These are phyloP conservation scores for Cochlearius cochlearius DNA, from an alignment of 2,113 vertebrate genomes.

Conservation along the genomic window DNA sequence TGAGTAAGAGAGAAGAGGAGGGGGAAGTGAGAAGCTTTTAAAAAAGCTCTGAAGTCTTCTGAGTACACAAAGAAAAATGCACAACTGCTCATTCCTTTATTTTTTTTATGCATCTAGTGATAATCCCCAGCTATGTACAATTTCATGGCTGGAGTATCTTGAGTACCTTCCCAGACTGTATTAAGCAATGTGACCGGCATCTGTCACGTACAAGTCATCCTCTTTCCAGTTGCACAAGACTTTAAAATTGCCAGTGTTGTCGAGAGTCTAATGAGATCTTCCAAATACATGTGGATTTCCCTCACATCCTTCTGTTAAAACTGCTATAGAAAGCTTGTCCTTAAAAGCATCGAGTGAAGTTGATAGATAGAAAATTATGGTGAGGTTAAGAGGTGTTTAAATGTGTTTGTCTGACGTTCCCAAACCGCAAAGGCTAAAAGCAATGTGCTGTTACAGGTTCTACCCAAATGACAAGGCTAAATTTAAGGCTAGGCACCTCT, in stretches of 20 bases:
- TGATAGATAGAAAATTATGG: not conserved
- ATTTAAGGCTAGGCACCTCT: not conserved
- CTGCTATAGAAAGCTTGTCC: not conserved
- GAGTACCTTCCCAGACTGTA: not conserved
- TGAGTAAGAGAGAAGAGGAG: not conserved
- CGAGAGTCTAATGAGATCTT: not conserved
- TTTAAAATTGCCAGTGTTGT: not conserved
- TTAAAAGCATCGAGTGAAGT: not conserved
- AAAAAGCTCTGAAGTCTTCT: not conserved
- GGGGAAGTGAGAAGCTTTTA: constrained; percentile 22
- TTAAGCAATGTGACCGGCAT: not conserved
- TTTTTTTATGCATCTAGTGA: not conserved
- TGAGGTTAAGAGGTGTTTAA: not conserved
- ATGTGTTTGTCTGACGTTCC: not conserved
- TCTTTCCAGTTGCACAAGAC: not conserved
- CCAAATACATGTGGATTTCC: not conserved
- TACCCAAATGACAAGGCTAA: not conserved
- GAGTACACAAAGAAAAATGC: not conserved
- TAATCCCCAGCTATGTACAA: not conserved
- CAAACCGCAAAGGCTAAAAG: not conserved
- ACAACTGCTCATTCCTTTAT: not conserved
- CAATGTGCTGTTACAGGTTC: not conserved
- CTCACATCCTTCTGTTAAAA: not conserved
- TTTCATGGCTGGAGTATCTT: not conserved
- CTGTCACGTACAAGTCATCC: not conserved